Percentiles rank a stretch among this genome's conserved stretches.
These are phyloP conservation scores for Sinohyriopsis cumingii DNA, from an alignment of 2,888 invertebrate species.

Conservation along the genomic window DNA sequence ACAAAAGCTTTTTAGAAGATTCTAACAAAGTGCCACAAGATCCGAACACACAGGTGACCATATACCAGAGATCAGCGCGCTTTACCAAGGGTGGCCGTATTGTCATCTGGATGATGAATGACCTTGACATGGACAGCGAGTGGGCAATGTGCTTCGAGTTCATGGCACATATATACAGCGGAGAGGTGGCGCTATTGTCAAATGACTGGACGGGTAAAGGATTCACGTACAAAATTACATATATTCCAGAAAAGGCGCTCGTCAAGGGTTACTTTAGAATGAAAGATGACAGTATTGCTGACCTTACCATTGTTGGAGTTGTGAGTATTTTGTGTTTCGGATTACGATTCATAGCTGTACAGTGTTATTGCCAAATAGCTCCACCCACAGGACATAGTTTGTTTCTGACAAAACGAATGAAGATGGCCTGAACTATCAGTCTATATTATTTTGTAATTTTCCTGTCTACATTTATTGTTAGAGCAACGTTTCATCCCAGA, in stretches of 20 bases:
- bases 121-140: constrained; percentile 42
- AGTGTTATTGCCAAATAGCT: too few relatives aligned
- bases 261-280: constrained; percentile 40
- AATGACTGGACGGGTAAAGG: constrained; percentile 36
- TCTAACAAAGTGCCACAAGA: constrained; percentile 44
- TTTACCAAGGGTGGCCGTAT: constrained; percentile 43
- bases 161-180: constrained; percentile 31
- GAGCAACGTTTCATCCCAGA: too few relatives aligned
- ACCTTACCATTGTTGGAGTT: constrained; percentile 40
- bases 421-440: too few relatives aligned
- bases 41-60: constrained; percentile 37
- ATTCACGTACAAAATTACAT: constrained; percentile 46
- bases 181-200: constrained; percentile 45
- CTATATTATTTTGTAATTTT: too few relatives aligned
- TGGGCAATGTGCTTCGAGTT: constrained; percentile 50
- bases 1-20: constrained; percentile 45
- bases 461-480: too few relatives aligned
- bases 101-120: constrained; percentile 46
- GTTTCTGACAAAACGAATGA: too few relatives aligned
- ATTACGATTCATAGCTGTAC: not conserved
- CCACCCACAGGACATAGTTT: too few relatives aligned
- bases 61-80: constrained; percentile 41
- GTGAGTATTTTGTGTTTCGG: constrained; percentile 29
- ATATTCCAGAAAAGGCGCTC: constrained; percentile 24
- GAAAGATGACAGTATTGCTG: constrained; percentile 33